Evolutionary conservation across 2,797 vertebrate species (phyloP).

Genomic region (Smutsia temminckii): DNA sequence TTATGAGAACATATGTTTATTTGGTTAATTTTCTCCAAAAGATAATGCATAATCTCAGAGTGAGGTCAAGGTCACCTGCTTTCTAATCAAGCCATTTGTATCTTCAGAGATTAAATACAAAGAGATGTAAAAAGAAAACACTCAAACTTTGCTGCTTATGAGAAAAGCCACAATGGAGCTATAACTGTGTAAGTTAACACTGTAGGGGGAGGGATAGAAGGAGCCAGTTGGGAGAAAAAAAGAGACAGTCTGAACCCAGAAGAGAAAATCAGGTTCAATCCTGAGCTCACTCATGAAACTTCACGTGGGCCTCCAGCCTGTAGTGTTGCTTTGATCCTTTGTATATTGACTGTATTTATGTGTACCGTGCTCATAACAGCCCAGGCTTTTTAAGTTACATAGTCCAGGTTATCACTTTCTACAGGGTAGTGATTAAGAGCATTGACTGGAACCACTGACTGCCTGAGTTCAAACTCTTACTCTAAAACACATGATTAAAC

Average conservation of each 20-base stretch:
- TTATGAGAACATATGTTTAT: constrained; percentile 66
- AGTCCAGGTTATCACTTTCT: neutral
- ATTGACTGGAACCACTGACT: neutral
- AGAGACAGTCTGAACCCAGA: neutral
- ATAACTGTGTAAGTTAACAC: neutral
- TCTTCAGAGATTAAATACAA: constrained; percentile 38
- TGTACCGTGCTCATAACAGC: neutral
- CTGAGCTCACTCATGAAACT: neutral
- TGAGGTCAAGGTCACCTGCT: constrained; percentile 47
- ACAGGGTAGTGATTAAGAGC: neutral
- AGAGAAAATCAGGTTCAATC: neutral
- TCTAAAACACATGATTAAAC: neutral
- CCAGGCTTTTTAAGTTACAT: neutral
- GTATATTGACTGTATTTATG: neutral
- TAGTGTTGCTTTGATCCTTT: neutral
- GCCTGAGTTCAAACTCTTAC: neutral
- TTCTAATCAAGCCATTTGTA: constrained; percentile 51
- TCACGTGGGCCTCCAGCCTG: neutral
- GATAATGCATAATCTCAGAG: neutral
- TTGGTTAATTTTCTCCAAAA: constrained; percentile 58
- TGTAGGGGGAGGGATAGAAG: neutral
- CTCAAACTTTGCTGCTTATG: neutral
- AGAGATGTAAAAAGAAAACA: neutral
- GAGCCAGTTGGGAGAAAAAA: neutral
- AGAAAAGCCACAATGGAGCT: neutral